Evolutionary conservation across 2,113 vertebrate species (phyloP), one percentile per base, ranked within the genome.

Genomic region (Corythoichthys haematopterus): DNA sequence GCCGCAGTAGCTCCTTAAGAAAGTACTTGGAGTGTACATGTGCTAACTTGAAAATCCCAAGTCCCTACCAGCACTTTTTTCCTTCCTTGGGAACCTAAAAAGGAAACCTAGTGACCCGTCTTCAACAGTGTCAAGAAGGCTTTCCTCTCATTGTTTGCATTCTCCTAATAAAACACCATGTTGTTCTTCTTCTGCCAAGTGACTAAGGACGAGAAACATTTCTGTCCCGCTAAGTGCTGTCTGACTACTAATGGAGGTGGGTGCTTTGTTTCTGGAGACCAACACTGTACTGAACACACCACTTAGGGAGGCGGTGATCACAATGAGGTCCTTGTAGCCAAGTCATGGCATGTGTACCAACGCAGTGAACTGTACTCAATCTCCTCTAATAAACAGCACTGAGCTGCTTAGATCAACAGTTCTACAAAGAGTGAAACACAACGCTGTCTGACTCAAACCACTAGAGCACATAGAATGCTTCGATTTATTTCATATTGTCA

Each of bases 101-200:
- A 80, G 68, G 73, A 70, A 57, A 76, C 71, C 76, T 50, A 48
- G 61, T 60, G 60, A 78, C 69, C 58, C 13, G 70, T 79, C 66
- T 72, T 68, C 76, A 84, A 43, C 75, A 72, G 67, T 66, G 66
- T 64, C 63, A 59, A 53, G 77, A 80, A 87, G 84, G 78, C 83
- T 85, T 90, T 91, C 90, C 90, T 91, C 79, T 81, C 71, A 88
- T 92, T 92, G 90, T 91, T 85, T 86, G 81, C 73, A 72, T 88
- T 87, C 84, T 84, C 79, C 83, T 71, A 80, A 82, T 84, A 87
- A 90, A 88, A 84, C 58, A 20, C 73, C 36, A 52, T 77, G 80
- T 80, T 84, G 82, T 87, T 87, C 77, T 83, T 81, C 83, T 87
- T 83, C 80, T 83, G 79, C 86, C 76, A 74, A 85, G 86, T 87